These are phyloP conservation scores for Champsocephalus esox DNA, from an alignment of 2,797 vertebrate species.

Conservation along the genomic window DNA sequence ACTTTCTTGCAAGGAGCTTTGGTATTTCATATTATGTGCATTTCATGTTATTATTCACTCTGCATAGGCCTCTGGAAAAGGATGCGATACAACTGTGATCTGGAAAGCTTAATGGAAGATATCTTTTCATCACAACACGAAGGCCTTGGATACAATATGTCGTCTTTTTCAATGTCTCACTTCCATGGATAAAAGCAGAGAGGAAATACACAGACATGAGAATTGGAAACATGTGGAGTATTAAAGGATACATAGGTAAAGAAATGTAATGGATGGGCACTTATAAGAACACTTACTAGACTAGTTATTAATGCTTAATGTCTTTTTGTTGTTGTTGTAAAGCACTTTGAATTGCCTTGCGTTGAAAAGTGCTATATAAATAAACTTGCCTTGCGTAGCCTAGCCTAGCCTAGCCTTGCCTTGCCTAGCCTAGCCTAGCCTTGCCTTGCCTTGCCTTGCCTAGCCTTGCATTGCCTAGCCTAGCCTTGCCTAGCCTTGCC, in stretches of 20 bases:
- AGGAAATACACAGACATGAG: conserved; percentile 1
- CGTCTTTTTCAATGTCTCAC: not conserved
- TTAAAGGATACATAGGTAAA: not conserved
- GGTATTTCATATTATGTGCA: conserved; percentile 7
- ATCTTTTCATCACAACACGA: conserved; percentile 1
- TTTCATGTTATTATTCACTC: not conserved
- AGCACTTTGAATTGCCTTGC: too few relatives aligned
- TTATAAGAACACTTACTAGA: conserved; percentile 52
- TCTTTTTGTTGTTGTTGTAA: too few relatives aligned
- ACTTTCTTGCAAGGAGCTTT: not conserved
- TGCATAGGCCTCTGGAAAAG: not conserved
- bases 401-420: too few relatives aligned
- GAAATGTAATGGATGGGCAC: conserved; percentile 56
- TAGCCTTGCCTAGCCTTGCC: too few relatives aligned
- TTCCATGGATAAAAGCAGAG: not conserved
- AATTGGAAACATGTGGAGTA: not conserved
- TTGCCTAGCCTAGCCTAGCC: too few relatives aligned
- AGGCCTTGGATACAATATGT: not conserved
- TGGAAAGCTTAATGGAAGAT: not conserved
- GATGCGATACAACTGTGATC: not conserved
- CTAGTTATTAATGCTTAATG: not conserved
- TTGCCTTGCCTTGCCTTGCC: too few relatives aligned
- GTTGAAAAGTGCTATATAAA: too few relatives aligned
- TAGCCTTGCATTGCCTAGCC: too few relatives aligned
- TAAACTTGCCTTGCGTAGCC: too few relatives aligned